phyloP scores from a whole-genome alignment of 2,797 vertebrate species.

The Urocyon cinereoargenteus region DNA sequence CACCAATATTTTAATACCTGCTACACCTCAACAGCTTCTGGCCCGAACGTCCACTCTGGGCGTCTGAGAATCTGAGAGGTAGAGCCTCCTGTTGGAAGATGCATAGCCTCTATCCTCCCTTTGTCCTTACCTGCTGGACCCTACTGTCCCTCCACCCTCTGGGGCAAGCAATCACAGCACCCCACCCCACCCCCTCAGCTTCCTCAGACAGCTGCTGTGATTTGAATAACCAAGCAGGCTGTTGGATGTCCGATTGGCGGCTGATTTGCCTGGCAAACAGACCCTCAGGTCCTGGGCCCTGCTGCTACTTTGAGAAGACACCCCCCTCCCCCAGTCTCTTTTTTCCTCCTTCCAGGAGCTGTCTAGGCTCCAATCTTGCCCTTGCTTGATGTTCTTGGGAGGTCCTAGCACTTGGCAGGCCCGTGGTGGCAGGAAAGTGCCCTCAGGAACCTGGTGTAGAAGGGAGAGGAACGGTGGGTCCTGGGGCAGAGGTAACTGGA shows the following conservation, averaged over 20 bases:
- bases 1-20: not conserved
- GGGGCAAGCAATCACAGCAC: constrained; percentile 50
- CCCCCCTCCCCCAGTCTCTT: not conserved
- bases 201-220: constrained; percentile 72
- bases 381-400: not conserved
- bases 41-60: not conserved
- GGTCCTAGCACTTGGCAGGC: not conserved
- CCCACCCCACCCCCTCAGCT: not conserved
- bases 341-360: not conserved
- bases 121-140: not conserved
- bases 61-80: not conserved
- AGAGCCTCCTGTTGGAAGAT: not conserved
- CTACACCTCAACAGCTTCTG: not conserved
- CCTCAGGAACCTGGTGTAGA: not conserved
- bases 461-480: not conserved
- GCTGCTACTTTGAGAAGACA: not conserved
- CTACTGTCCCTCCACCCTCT: not conserved
- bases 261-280: constrained; percentile 83
- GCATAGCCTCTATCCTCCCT: not conserved
- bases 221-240: constrained; percentile 80
- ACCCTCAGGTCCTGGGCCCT: not conserved
- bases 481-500: not conserved
- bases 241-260: not conserved
- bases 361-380: not conserved
- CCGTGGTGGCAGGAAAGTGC: not conserved